A percentile compares a stretch with the other conserved stretches of the same genome.
Evolutionary conservation across 2,113 vertebrate species (phyloP).

Genomic region (Tachuris rubrigastra): DNA sequence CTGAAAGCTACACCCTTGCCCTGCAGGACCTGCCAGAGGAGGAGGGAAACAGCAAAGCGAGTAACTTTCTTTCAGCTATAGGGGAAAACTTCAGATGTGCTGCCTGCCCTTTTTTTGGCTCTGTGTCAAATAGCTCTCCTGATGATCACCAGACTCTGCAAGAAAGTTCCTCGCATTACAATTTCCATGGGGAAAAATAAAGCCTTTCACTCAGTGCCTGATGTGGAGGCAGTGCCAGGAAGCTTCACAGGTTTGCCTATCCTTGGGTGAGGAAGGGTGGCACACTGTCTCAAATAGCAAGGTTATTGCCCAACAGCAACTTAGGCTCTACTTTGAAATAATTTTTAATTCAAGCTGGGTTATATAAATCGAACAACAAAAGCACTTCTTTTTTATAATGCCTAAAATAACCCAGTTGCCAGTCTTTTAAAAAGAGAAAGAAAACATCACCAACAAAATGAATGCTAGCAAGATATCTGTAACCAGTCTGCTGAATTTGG

Average conservation of each 20-base stretch:
- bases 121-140: not conserved
- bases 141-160: not conserved
- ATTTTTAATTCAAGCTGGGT: not conserved
- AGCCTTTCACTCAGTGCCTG: not conserved
- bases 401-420: not conserved
- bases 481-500: not conserved
- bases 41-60: not conserved
- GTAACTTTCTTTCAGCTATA: not conserved
- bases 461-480: not conserved
- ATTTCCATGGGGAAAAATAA: not conserved
- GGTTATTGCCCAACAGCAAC: not conserved
- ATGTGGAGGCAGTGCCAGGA: fast-evolving
- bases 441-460: not conserved
- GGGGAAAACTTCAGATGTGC: fast-evolving
- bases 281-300: fast-evolving
- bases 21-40: not conserved
- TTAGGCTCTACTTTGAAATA: not conserved
- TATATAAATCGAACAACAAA: not conserved
- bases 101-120: not conserved
- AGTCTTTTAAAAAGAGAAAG: not conserved
- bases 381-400: not conserved
- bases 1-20: not conserved
- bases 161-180: not conserved
- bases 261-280: not conserved
- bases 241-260: not conserved